Conservation (phyloP, 2,888 invertebrate species). For the Plebejus anna region DNA sequence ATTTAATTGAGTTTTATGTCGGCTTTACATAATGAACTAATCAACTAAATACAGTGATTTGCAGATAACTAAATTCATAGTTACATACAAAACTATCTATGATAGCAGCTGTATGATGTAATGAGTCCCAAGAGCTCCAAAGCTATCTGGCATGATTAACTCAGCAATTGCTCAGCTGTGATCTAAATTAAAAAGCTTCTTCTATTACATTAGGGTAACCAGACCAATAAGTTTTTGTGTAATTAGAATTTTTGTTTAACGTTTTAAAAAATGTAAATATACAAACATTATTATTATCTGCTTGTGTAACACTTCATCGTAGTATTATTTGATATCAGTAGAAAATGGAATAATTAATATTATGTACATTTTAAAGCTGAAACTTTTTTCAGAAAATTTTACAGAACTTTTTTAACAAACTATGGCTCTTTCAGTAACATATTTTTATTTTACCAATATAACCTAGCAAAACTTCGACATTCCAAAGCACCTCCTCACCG, state of each 20-base stretch:
- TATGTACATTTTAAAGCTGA: too few relatives aligned
- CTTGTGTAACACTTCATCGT: too few relatives aligned
- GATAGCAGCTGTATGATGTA: neutral
- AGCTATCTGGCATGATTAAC: conserved; percentile 43
- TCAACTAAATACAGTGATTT: too few relatives aligned
- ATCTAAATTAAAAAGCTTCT: conserved; percentile 70
- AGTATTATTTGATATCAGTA: too few relatives aligned
- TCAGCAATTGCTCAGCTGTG: conserved; percentile 69
- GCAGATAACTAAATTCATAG: neutral
- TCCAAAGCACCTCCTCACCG: neutral
- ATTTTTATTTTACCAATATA: neutral
- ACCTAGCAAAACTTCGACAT: neutral
- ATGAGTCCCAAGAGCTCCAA: conserved; percentile 8
- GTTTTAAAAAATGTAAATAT: too few relatives aligned
- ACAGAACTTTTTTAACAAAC: too few relatives aligned
- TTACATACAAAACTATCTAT: neutral
- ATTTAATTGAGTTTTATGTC: too few relatives aligned
- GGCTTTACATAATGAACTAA: too few relatives aligned
- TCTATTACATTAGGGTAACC: conserved; percentile 51
- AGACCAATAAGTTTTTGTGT: neutral
- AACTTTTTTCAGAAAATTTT: too few relatives aligned
- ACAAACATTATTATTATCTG: neutral
- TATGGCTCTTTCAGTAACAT: neutral
- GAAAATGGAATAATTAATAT: too few relatives aligned
- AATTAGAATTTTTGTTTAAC: neutral